phyloP scores from a whole-genome alignment of 2,888 invertebrate species.

The Vanessa cardui region DNA sequence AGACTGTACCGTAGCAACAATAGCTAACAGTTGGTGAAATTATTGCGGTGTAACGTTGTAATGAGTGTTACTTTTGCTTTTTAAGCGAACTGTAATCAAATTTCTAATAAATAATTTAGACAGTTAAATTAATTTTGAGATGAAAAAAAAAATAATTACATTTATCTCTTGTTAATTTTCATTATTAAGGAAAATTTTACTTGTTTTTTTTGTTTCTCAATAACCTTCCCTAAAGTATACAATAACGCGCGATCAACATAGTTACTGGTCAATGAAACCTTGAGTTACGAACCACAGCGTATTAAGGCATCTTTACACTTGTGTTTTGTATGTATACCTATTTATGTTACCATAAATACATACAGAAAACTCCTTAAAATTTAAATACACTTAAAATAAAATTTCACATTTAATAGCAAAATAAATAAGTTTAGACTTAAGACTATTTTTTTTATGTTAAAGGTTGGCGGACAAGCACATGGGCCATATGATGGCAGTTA shows the following conservation, averaged over 20 bases:
- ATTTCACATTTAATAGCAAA: no score
- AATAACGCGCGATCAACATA: slow-evolving; percentile 16
- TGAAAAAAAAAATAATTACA: neutral
- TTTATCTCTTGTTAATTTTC: no score
- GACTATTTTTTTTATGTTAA: no score
- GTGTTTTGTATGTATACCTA: neutral
- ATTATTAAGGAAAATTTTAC: no score
- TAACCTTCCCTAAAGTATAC: neutral
- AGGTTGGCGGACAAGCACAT: no score
- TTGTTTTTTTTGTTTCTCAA: neutral
- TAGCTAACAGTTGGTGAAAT: slow-evolving; percentile 33
- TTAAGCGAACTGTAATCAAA: slow-evolving; percentile 14
- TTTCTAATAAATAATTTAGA: slow-evolving; percentile 9
- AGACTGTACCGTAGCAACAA: slow-evolving; percentile 17
- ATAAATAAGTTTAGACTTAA: no score
- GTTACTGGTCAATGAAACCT: slow-evolving; percentile 14
- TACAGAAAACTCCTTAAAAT: no score
- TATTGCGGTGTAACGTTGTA: slow-evolving; percentile 31
- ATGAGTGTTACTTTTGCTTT: slow-evolving; percentile 30
- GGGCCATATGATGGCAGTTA: no score
- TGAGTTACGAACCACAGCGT: slow-evolving; percentile 3
- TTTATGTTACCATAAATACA: no score
- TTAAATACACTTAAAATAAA: no score
- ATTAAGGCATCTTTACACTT: slow-evolving; percentile 10
- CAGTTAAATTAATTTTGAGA: neutral